phyloP scores from a whole-genome alignment of 2,113 vertebrate species.

The Lophotis ruficrista region DNA sequence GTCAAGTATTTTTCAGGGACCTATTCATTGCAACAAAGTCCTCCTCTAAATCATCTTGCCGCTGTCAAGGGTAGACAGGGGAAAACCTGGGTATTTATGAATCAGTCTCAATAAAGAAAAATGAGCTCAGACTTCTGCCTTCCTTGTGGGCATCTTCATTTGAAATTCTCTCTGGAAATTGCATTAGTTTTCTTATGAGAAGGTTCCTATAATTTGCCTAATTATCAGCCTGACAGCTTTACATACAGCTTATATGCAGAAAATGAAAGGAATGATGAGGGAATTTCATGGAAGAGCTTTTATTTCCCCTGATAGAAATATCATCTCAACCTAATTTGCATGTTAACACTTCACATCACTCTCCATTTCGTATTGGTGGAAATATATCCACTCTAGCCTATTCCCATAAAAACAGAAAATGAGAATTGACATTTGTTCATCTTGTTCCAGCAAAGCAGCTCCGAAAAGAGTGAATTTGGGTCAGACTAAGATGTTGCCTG shows the following conservation, averaged over 20 bases:
- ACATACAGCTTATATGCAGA: conserved; percentile 36
- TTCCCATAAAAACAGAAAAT: conserved; percentile 6
- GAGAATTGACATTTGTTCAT: conserved; percentile 27
- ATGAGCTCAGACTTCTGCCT: neutral
- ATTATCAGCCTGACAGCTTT: conserved; percentile 46
- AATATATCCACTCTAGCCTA: neutral
- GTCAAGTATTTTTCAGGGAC: neutral
- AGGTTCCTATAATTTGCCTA: conserved; percentile 40
- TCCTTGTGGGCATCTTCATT: conserved; percentile 36
- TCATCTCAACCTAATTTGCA: conserved; percentile 37
- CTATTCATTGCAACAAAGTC: neutral
- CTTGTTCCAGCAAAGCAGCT: neutral
- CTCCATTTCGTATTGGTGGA: conserved; percentile 5
- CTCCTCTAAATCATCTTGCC: neutral
- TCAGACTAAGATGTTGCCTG: neutral
- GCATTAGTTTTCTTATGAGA: conserved; percentile 40
- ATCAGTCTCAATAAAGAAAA: conserved; percentile 33
- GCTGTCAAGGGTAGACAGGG: neutral
- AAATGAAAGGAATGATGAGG: conserved; percentile 52
- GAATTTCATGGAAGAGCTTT: conserved; percentile 47
- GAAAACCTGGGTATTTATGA: neutral
- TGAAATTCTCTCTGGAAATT: conserved; percentile 36
- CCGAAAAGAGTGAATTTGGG: conserved; percentile 4
- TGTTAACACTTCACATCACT: conserved; percentile 3
- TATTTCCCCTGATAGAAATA: conserved; percentile 52